Evolutionary conservation across 2,888 invertebrate genomes (phyloP).

Genomic region (Criorhina ranunculi): DNA sequence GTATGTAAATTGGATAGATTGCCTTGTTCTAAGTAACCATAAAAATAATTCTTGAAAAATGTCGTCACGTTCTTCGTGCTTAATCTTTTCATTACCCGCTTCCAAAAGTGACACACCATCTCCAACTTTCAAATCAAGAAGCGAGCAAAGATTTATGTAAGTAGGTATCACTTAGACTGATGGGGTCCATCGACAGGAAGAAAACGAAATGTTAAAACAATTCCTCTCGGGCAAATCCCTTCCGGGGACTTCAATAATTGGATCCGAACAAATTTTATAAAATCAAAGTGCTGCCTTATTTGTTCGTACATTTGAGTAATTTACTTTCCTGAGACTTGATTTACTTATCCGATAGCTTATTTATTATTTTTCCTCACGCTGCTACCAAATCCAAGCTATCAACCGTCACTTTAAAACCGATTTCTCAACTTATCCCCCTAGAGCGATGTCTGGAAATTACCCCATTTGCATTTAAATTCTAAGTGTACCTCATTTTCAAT

Average conservation of each 20-base stretch:
- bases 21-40: no score
- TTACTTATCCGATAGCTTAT: neutral
- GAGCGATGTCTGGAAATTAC: constrained; percentile 32
- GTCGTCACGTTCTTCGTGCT: no score
- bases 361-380: constrained; percentile 10
- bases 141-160: no score
- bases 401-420: constrained; percentile 54
- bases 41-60: no score
- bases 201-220: neutral
- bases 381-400: constrained; percentile 31
- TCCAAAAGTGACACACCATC: no score
- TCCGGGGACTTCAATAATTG: neutral
- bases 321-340: constrained; percentile 14
- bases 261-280: neutral
- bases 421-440: constrained; percentile 35
- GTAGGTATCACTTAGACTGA: no score
- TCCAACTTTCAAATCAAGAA: no score
- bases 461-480: constrained; percentile 70
- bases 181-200: no score
- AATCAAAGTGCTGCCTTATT: neutral
- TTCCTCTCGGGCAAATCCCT: neutral
- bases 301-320: constrained; percentile 5
- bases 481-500: constrained; percentile 25
- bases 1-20: no score
- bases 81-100: no score